phyloP scores from a whole-genome alignment of 1,140 invertebrate genomes.

The Bombus ignitus region DNA sequence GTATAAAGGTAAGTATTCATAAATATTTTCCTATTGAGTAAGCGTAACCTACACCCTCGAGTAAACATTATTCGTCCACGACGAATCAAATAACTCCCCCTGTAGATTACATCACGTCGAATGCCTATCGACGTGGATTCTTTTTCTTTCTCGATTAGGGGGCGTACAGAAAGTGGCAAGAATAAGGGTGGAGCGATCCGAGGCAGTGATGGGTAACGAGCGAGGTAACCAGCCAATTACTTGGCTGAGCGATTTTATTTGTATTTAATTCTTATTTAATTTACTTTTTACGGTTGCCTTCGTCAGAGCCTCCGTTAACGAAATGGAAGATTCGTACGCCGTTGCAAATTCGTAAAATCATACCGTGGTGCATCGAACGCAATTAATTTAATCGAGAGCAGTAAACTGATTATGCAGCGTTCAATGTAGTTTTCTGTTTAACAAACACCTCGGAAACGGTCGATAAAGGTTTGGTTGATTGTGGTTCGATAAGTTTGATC shows the following conservation, averaged over 20 bases:
- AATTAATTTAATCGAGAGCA: conserved; percentile 38
- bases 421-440: neutral
- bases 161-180: conserved; percentile 16
- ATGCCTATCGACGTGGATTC: conserved; percentile 74
- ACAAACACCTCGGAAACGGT: neutral
- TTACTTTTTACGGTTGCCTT: conserved; percentile 80
- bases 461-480: neutral
- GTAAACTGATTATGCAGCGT: neutral
- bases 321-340: conserved; percentile 72
- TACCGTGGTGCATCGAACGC: neutral
- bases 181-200: conserved; percentile 56
- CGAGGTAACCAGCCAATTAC: conserved; percentile 79
- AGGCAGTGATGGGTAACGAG: conserved; percentile 64
- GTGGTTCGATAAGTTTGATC: neutral
- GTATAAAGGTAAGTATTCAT: neutral
- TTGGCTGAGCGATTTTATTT: conserved; percentile 82
- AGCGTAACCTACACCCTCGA: neutral
- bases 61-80: conserved; percentile 20
- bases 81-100: conserved; percentile 70
- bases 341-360: conserved; percentile 57
- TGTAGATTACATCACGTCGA: conserved; percentile 72
- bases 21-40: neutral
- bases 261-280: conserved; percentile 83
- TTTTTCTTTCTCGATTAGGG: conserved; percentile 67
- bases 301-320: conserved; percentile 70